Evolutionary conservation across 2,888 invertebrate genomes (phyloP).

Genomic region (Acanthopleura granulata): DNA sequence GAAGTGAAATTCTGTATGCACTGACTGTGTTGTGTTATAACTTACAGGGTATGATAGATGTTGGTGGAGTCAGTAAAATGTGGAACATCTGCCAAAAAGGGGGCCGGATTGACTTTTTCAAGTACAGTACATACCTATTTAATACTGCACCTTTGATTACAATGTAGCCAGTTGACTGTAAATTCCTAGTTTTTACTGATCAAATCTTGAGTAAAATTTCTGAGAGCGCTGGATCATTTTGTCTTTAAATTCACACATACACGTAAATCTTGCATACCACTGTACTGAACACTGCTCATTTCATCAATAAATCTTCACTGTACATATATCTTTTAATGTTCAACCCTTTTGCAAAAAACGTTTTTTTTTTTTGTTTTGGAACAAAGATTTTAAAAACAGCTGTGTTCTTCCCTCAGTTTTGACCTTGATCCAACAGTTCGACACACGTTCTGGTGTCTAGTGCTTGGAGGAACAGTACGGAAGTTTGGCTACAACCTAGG

Average conservation of each 20-base stretch:
- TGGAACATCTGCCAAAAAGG: slow-evolving; percentile 2
- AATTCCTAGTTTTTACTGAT: too few species aligned
- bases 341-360: neutral
- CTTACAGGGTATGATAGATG: slow-evolving; percentile 7
- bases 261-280: too few species aligned
- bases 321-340: too few species aligned
- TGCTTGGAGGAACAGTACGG: slow-evolving; percentile 29
- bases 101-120: slow-evolving; percentile 5
- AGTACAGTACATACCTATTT: neutral
- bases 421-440: slow-evolving; percentile 37
- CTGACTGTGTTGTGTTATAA: too few species aligned
- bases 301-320: too few species aligned
- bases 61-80: slow-evolving; percentile 5
- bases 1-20: too few species aligned
- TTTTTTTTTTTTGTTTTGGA: neutral
- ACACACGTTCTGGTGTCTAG: slow-evolving; percentile 40
- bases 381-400: neutral
- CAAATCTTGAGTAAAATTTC: too few species aligned
- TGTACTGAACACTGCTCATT: too few species aligned
- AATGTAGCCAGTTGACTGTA: too few species aligned
- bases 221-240: too few species aligned
- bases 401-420: slow-evolving; percentile 29
- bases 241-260: too few species aligned
- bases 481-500: slow-evolving; percentile 17
- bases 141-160: too few species aligned